Evolutionary conservation across 2,888 invertebrate species (phyloP).

Genomic region (Andrena dorsata): DNA sequence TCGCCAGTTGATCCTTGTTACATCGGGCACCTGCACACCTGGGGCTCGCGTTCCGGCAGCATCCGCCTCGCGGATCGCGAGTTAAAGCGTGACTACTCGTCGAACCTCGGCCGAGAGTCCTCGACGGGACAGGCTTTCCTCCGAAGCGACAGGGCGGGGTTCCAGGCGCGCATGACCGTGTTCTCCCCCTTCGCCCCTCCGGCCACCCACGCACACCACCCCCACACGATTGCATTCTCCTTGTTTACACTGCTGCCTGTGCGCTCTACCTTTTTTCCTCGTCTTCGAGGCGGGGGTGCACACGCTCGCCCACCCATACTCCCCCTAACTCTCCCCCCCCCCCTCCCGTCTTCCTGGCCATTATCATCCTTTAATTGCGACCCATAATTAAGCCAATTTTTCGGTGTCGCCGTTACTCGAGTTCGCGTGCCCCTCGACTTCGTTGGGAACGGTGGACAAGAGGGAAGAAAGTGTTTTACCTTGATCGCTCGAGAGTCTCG

Average conservation of each 20-base stretch:
- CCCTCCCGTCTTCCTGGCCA: conserved; percentile 41
- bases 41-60: conserved; percentile 65
- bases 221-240: conserved; percentile 63
- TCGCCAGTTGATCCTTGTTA: conserved; percentile 33
- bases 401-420: conserved; percentile 21
- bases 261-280: conserved; percentile 46
- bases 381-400: conserved; percentile 72
- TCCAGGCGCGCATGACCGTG: conserved; percentile 81
- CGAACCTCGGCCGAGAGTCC: conserved; percentile 69
- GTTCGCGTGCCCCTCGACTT: not conserved
- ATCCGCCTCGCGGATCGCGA: conserved; percentile 79
- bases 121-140: conserved; percentile 70
- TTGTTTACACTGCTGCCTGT: conserved; percentile 79
- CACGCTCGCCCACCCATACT: not conserved
- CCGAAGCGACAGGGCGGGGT: conserved; percentile 82
- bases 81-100: conserved; percentile 75
- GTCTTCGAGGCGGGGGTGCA: conserved; percentile 13
- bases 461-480: not conserved
- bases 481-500: not conserved
- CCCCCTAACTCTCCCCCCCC: not conserved
- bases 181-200: conserved; percentile 49
- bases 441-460: not conserved
- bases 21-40: conserved; percentile 56
- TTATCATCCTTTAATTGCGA: conserved; percentile 77
- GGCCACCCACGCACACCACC: conserved; percentile 34